Base-by-base conservation (phyloP, 2,113 vertebrate genomes). In the Muscicapa adusta region DNA sequence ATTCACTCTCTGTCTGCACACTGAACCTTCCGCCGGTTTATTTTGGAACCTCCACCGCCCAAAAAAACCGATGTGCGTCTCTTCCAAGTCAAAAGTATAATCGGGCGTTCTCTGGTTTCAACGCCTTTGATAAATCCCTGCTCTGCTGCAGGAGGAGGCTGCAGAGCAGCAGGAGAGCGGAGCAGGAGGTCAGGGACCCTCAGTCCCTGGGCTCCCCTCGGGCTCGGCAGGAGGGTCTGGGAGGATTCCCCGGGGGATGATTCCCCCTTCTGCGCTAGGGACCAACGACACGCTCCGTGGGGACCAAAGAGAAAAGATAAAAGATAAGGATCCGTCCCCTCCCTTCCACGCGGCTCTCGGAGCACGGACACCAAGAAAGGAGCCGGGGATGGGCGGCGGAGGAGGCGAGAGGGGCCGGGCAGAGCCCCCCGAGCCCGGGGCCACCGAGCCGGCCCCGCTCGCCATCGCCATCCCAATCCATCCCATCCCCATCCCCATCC, bases 101-200 rank as follows among this genome's bases (percentile, higher is more conserved):
- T 0, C 20, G 76, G 66, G 54, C 48, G 71, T 85, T 76, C 81
- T 88, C 75, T 72, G 56, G 50, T 85, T 87, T 76, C 89, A 72
- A 1, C 2, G 6, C 33, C 66, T 78, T 54, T 56, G 50, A 51
- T 50, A 45, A 75, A 82, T 54, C 80, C 7, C 87, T 29, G 62
- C 42, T 57, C 11, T 60, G 70, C 77, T 83, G 63, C 54, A 34
- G 86, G 85, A 80, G 76, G 76, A 73, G 91, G 66, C 77, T 83
- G 63, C 54, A 31, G 86, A 83, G 91, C 85, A 74, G 71, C 71
- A 1, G 24, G 51, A 67, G 12, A 2, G 9, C 33, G 9, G 80
- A 42, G 57, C n/a, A n/a, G n/a, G n/a, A n/a, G n/a, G n/a, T n/a
- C n/a, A n/a, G n/a, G n/a, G n/a, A n/a, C n/a, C n/a, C 65, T 24